Evolutionary conservation across 2,797 vertebrate species (phyloP).

Genomic region (Dallia pectoralis): DNA sequence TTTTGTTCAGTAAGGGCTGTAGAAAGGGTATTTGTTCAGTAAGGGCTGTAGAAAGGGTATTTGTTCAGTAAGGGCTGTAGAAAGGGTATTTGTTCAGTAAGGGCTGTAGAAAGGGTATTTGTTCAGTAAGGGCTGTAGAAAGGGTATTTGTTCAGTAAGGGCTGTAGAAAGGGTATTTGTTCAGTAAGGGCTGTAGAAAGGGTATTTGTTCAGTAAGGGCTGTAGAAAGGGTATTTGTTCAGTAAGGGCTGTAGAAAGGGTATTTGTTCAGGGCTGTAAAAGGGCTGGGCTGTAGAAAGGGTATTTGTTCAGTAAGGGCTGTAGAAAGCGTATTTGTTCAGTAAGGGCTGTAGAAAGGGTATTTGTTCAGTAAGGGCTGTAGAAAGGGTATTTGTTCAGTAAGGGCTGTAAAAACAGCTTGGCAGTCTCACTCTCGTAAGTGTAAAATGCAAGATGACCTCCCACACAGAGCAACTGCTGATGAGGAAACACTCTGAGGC

Average conservation of each 20-base stretch:
- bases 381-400: slow-evolving; percentile 34
- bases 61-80: slow-evolving; percentile 23
- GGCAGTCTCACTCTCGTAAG: slow-evolving; percentile 35
- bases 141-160: slow-evolving; percentile 11
- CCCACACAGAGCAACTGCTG: slow-evolving; percentile 12
- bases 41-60: not conserved
- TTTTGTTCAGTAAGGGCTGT: slow-evolving; percentile 22
- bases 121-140: too few species aligned
- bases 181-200: slow-evolving; percentile 28
- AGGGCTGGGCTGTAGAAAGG: too few species aligned
- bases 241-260: slow-evolving; percentile 25
- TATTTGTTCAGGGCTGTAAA: slow-evolving; percentile 32
- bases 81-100: slow-evolving; percentile 37
- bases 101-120: slow-evolving; percentile 12
- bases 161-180: slow-evolving; percentile 31
- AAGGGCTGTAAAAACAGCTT: slow-evolving; percentile 14
- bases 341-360: slow-evolving; percentile 5
- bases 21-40: slow-evolving; percentile 34
- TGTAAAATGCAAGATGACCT: slow-evolving; percentile 40
- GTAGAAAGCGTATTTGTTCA: slow-evolving; percentile 35
- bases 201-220: too few species aligned
- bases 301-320: slow-evolving; percentile 17
- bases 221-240: not conserved
- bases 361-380: slow-evolving; percentile 21
- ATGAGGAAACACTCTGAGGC: slow-evolving; percentile 41